A percentile compares a stretch with the other conserved stretches of the same genome.
Evolutionary conservation across 2,113 vertebrate genomes (phyloP).

Genomic region (Sceloporus tristichus): DNA sequence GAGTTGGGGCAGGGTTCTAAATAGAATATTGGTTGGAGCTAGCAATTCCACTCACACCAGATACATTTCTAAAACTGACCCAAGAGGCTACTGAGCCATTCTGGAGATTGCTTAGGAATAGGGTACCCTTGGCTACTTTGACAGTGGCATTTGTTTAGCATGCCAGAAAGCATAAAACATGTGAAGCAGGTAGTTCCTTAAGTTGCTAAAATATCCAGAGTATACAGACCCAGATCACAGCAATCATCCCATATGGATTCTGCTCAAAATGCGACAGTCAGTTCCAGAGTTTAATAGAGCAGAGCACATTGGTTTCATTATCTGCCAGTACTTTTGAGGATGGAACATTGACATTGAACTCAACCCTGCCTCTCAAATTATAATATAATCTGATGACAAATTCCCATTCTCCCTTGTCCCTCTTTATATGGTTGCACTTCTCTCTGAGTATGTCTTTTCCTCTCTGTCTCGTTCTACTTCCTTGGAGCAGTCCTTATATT

Average conservation of each 20-base stretch:
- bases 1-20: neutral
- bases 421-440: neutral
- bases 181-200: no score
- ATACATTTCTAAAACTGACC: neutral
- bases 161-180: no score
- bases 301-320: neutral
- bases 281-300: neutral
- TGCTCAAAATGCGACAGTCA: no score
- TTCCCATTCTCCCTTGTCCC: neutral
- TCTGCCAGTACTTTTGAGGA: neutral
- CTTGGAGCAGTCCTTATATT: neutral
- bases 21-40: neutral
- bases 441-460: neutral
- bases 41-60: neutral
- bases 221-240: neutral
- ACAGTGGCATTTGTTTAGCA: neutral
- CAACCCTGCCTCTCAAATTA: no score
- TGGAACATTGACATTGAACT: neutral
- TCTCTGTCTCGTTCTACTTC: neutral
- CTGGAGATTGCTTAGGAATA: neutral
- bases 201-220: no score
- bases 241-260: neutral
- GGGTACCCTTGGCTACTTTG: neutral
- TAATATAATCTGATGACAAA: neutral
- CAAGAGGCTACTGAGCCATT: neutral